Conservation (phyloP, 2,888 invertebrate genomes). For the Mythimna loreyi region DNA sequence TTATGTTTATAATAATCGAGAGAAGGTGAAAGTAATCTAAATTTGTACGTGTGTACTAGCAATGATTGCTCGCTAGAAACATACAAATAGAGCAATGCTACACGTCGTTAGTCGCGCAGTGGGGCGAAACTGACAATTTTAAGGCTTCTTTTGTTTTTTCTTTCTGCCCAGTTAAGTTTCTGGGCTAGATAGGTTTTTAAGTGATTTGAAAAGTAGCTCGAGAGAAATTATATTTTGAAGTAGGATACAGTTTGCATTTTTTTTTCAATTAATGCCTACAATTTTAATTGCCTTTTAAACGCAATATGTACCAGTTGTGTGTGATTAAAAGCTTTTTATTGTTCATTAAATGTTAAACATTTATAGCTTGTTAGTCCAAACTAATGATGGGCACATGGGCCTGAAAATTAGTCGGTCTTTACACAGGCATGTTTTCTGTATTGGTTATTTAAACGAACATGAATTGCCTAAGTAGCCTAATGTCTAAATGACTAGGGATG, state of each 20-base stretch:
- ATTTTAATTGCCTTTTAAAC: not conserved
- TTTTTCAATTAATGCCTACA: constrained; percentile 13
- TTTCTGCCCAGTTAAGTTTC: constrained; percentile 29
- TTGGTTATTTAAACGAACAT: too few species aligned
- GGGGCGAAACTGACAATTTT: constrained; percentile 46
- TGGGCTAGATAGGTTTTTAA: constrained; percentile 18
- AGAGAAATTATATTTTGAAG: not conserved
- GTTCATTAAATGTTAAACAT: not conserved
- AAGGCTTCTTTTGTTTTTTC: constrained; percentile 20
- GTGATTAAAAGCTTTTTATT: not conserved
- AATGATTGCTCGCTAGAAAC: constrained; percentile 36
- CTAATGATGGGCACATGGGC: not conserved
- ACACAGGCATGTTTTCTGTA: too few species aligned
- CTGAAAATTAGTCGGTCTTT: too few species aligned
- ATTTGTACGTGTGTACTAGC: constrained; percentile 29
- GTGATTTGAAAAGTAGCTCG: not conserved
- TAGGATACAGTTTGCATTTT: not conserved
- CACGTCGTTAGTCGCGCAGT: constrained; percentile 53
- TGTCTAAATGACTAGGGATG: too few species aligned
- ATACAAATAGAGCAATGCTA: constrained; percentile 47
- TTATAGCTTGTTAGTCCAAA: not conserved
- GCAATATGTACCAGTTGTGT: not conserved
- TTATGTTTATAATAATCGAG: constrained; percentile 27
- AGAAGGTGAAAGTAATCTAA: constrained; percentile 68
- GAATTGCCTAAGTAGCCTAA: too few species aligned